These are phyloP conservation scores for Oceanites oceanicus DNA, from an alignment of 2,113 vertebrate species.

Conservation along the genomic window DNA sequence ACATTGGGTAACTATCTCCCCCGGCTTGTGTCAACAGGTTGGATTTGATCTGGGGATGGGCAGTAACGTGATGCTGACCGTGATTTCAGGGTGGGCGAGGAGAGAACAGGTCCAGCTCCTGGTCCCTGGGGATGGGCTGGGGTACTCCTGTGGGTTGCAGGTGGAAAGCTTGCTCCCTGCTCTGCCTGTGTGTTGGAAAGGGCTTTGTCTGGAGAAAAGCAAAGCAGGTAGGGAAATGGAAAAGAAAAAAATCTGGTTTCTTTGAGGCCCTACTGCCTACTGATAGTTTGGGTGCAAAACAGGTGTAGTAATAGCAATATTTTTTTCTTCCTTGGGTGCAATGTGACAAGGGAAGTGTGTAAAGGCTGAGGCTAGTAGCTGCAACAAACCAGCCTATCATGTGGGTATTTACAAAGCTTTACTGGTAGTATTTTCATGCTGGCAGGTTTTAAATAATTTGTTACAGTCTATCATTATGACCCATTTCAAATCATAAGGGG, in stretches of 20 bases:
- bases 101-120: neutral
- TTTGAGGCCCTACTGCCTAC: neutral
- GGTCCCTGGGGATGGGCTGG: neutral
- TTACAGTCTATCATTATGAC: neutral
- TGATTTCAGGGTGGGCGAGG: neutral
- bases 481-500: neutral
- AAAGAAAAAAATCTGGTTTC: neutral
- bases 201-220: neutral
- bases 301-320: neutral
- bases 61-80: neutral
- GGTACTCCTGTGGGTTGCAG: neutral
- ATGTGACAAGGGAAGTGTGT: rapidly evolving
- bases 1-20: rapidly evolving
- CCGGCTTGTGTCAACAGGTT: rapidly evolving
- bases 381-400: neutral
- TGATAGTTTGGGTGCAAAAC: neutral
- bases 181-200: neutral
- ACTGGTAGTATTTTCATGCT: neutral
- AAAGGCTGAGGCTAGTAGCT: neutral
- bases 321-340: neutral
- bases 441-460: neutral
- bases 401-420: neutral
- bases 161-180: neutral
- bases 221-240: neutral
- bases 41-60: neutral